Base-by-base conservation (phyloP, 2,888 invertebrate species). In the Limnephilus rhombicus region DNA sequence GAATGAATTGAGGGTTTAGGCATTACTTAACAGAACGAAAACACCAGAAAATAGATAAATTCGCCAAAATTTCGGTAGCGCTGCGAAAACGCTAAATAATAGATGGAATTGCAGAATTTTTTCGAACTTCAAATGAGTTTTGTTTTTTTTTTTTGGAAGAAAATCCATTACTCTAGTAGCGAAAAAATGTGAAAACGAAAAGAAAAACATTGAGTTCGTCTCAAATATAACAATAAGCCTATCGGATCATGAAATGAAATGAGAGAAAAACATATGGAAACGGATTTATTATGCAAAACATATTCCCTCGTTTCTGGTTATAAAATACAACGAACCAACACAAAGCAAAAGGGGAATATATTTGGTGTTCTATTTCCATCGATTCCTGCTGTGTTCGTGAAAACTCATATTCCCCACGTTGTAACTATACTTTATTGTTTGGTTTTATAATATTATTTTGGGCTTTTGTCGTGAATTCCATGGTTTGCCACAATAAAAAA, bases 261-360 rank as follows among this genome's bases (percentile, higher is more conserved):
- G 82, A 82, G 82, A 68, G 31, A 29, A 82, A 82, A 82, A 82
- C 82, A 82, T 82, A 31, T 15, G 82, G 18, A 82, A 34, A 82
- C 82, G 31, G 29, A 82, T 82, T 82, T 82, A 82, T 82, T 82
- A 82, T 82, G 82, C 31, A 34, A 82, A 82, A 82, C 82, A 34
- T 82, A 82, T 82, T 82, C 18, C 82, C 31, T 82, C 82, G 18
- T 82, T 68, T 82, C 82, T 82, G 82, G 82, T 82, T 82, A 82
- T 82, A 82, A 13, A 34, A 68, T 68, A 68, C 68, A 68, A 68
- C 31, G 82, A 82, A 82, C 82, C 82, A 82, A 82, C 29, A 82
- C 34, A 82, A 29, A 82, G 29, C 31, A 82, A 82, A 82, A 82
- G 24, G 53, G 68, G 68, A 68, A 68, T 68, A 68, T 68, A 68